Percentiles rank a stretch among this genome's conserved stretches.
Conservation (phyloP, 2,113 vertebrate species). For the Passer domesticus region DNA sequence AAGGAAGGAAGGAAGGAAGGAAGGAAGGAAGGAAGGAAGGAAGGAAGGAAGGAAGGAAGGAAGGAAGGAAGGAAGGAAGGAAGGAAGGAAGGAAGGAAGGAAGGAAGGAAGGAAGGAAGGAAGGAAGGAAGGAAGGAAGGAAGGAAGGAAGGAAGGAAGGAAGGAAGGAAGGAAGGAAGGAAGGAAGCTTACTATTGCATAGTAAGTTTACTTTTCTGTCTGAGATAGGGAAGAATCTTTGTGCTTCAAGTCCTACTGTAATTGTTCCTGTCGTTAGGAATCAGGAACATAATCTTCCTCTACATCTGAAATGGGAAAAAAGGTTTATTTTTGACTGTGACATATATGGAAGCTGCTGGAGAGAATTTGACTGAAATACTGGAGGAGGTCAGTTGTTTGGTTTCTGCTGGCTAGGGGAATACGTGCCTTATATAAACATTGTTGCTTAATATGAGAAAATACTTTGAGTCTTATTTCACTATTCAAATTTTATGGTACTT, state of each 20-base stretch:
- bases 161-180: background rate
- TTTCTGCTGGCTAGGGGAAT: background rate
- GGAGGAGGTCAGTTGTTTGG: background rate
- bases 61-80: background rate
- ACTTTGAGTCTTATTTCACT: background rate
- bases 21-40: background rate
- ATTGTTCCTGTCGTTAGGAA: background rate
- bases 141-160: background rate
- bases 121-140: no score
- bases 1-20: background rate
- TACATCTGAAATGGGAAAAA: background rate
- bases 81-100: background rate
- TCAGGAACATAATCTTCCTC: background rate
- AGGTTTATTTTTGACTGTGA: background rate
- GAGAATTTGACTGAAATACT: background rate
- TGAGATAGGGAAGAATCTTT: background rate
- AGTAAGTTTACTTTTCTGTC: background rate
- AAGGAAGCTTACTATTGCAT: background rate
- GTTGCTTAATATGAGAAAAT: background rate
- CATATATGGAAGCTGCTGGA: background rate
- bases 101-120: background rate
- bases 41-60: background rate
- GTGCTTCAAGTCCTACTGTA: background rate
- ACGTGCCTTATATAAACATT: background rate
- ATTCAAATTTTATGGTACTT: background rate